Percentiles rank a stretch among this genome's conserved stretches.
These are phyloP conservation scores for Leucophora obtusa DNA, from an alignment of 2,888 invertebrate genomes.

Conservation along the genomic window DNA sequence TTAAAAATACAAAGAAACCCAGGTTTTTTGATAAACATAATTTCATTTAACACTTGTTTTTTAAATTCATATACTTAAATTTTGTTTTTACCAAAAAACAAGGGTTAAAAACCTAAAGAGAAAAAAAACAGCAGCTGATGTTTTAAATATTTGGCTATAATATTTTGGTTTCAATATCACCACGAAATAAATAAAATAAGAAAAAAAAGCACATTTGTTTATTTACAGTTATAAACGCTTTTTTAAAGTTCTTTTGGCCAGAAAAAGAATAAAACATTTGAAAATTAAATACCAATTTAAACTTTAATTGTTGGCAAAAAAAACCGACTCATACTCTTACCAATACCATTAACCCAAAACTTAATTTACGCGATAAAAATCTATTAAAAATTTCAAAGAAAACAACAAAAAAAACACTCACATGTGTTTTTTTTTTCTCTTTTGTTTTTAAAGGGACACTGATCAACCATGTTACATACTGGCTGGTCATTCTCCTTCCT, in stretches of 20 bases:
- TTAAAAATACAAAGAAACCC: slow-evolving; percentile 2
- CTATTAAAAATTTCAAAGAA: slow-evolving; percentile 20
- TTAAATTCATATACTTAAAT: slow-evolving; percentile 1
- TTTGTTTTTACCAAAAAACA: slow-evolving; percentile 20
- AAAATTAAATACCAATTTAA: slow-evolving; percentile 48
- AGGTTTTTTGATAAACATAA: slow-evolving; percentile 20
- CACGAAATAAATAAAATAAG: not conserved
- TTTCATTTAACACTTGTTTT: slow-evolving; percentile 58
- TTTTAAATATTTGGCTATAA: slow-evolving; percentile 29
- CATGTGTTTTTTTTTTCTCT: not conserved
- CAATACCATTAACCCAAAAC: slow-evolving; percentile 19
- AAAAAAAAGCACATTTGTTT: slow-evolving; percentile 9
- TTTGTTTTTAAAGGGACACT: not conserved
- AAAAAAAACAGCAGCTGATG: slow-evolving; percentile 49
- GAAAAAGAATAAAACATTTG: slow-evolving; percentile 22
- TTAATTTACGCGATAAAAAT: slow-evolving; percentile 62
- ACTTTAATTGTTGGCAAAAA: slow-evolving; percentile 32
- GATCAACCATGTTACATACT: slow-evolving; percentile 26
- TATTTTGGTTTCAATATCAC: slow-evolving; percentile 43
- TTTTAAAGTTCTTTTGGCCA: not conserved
- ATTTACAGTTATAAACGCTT: slow-evolving; percentile 33
- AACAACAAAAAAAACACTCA: not conserved
- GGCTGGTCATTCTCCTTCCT: not conserved
- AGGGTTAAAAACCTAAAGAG: slow-evolving; percentile 30
- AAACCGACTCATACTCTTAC: not conserved